Conservation (phyloP, 2,888 invertebrate species). For the Capitulum mitella region DNA sequence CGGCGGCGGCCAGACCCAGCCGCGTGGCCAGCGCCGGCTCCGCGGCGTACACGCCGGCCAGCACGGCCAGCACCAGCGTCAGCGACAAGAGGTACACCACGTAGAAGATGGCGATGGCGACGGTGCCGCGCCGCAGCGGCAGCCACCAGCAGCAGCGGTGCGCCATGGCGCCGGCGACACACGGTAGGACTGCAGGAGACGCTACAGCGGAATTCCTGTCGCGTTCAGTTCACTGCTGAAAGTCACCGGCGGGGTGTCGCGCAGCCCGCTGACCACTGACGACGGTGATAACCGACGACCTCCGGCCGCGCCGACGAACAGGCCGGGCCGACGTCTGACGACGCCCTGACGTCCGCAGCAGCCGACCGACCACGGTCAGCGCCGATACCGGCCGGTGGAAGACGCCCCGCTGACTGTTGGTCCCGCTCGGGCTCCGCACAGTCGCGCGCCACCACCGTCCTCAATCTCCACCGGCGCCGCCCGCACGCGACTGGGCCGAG, state of each 20-base stretch:
- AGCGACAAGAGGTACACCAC: background rate
- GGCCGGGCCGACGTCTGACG: too few relatives aligned
- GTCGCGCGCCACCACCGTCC: background rate
- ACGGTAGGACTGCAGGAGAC: background rate
- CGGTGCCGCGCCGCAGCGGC: background rate
- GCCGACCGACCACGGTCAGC: too few relatives aligned
- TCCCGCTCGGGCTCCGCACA: too few relatives aligned
- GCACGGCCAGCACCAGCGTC: conserved; percentile 1
- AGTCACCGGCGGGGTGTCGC: too few relatives aligned
- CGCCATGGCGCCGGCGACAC: background rate
- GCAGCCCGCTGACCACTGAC: background rate
- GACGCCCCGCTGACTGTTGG: too few relatives aligned
- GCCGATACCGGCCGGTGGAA: too few relatives aligned
- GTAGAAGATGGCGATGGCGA: conserved; percentile 1
- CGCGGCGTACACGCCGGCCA: background rate
- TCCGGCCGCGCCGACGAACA: background rate
- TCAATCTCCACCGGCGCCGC: background rate
- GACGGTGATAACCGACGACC: background rate
- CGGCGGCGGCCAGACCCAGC: background rate
- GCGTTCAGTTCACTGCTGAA: too few relatives aligned
- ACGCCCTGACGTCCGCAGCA: too few relatives aligned
- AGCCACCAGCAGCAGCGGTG: background rate
- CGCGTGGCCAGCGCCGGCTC: background rate
- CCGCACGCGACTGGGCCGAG: too few relatives aligned
- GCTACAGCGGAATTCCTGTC: too few relatives aligned